Evolutionary conservation across 1,140 invertebrate species (phyloP).

Genomic region (Pogonomyrmex californicus): DNA sequence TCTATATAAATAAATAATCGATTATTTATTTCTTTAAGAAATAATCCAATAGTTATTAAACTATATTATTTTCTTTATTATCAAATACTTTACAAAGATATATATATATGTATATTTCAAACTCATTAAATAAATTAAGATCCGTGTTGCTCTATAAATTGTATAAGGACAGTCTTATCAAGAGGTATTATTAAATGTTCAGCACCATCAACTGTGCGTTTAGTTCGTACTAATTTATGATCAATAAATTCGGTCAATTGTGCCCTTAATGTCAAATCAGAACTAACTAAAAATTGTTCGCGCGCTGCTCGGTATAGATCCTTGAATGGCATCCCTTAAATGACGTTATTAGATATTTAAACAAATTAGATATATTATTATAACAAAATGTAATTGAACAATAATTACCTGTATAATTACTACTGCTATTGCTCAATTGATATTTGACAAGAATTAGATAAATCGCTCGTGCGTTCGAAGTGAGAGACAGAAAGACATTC

Average conservation of each 20-base stretch:
- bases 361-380: constrained; percentile 5
- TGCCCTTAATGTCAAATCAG: constrained; percentile 94
- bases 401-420: constrained; percentile 91
- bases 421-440: constrained; percentile 92
- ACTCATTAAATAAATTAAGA: constrained; percentile 31
- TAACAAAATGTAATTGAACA: not conserved
- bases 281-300: constrained; percentile 96
- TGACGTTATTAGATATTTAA: constrained; percentile 24
- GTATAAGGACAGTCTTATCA: constrained; percentile 91
- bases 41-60: not conserved
- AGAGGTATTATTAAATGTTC: constrained; percentile 95
- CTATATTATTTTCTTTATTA: constrained; percentile 10
- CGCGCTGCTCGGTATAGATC: constrained; percentile 94
- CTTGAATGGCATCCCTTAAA: constrained; percentile 94
- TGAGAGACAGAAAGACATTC: constrained; percentile 96
- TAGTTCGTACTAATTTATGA: constrained; percentile 95
- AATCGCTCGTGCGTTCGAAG: constrained; percentile 95
- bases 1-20: too few relatives aligned
- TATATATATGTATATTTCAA: not conserved
- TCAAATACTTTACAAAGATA: constrained; percentile 27
- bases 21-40: too few relatives aligned
- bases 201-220: constrained; percentile 92
- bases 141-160: constrained; percentile 91
- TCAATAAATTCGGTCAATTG: constrained; percentile 97
- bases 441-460: constrained; percentile 94